phyloP scores from a whole-genome alignment of 2,888 invertebrate species.

The Mythimna vitellina region DNA sequence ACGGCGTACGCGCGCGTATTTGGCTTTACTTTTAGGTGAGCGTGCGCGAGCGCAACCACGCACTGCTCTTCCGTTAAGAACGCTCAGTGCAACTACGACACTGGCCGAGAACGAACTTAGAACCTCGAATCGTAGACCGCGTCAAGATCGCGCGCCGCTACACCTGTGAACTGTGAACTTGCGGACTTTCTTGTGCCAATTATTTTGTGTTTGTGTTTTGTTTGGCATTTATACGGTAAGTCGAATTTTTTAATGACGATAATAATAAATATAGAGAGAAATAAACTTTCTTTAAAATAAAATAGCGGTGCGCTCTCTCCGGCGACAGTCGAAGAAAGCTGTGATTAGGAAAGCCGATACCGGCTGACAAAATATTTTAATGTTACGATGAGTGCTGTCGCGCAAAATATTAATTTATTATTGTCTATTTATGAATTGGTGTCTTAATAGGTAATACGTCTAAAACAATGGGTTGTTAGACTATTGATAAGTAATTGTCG shows the following conservation, averaged over 20 bases:
- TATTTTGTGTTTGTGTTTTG: constrained; percentile 80
- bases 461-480: neutral
- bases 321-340: constrained; percentile 75
- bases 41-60: constrained; percentile 84
- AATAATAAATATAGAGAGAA: constrained; percentile 40
- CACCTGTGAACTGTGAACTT: constrained; percentile 85
- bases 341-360: constrained; percentile 64
- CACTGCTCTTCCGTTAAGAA: constrained; percentile 82
- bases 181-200: constrained; percentile 77
- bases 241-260: constrained; percentile 60
- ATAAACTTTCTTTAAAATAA: constrained; percentile 71
- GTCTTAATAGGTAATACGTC: neutral
- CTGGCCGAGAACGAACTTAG: constrained; percentile 88
- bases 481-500: neutral
- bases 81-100: constrained; percentile 87
- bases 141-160: constrained; percentile 67
- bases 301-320: constrained; percentile 75
- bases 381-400: constrained; percentile 23
- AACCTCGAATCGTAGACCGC: constrained; percentile 76
- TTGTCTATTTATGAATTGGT: neutral
- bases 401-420: constrained; percentile 15
- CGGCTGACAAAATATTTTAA: constrained; percentile 68
- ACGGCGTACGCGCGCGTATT: constrained; percentile 78
- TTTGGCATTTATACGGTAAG: constrained; percentile 73
- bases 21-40: constrained; percentile 84